phyloP scores from a whole-genome alignment of 2,888 invertebrate genomes.

The Cancer borealis region DNA sequence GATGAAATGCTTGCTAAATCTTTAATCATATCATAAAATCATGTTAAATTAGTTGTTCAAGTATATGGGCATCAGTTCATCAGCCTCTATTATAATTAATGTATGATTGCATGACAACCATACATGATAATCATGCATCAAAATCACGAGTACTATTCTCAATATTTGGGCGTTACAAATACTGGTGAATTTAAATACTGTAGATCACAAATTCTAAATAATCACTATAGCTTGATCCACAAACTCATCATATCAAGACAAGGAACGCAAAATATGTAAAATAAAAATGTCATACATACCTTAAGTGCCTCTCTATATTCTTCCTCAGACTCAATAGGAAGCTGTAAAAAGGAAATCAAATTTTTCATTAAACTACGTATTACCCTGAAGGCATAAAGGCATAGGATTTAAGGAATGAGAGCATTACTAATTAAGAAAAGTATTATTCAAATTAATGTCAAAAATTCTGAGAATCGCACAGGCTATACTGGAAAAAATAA shows the following conservation, averaged over 20 bases:
- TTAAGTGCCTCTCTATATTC: constrained; percentile 69
- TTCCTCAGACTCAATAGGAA: constrained; percentile 71
- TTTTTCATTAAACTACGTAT: neutral
- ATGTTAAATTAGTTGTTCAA: neutral
- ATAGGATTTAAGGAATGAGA: neutral
- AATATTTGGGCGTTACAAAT: neutral
- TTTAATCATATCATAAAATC: neutral
- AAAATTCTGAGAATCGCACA: neutral
- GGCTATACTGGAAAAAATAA: neutral
- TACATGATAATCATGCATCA: neutral
- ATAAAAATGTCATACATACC: constrained; percentile 49
- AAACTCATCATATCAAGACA: neutral
- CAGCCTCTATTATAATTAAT: neutral
- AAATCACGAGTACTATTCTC: neutral
- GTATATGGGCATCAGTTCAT: neutral
- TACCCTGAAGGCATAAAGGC: neutral
- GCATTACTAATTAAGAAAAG: neutral
- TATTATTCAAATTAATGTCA: neutral
- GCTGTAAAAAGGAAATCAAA: constrained; percentile 46
- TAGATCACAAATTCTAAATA: neutral
- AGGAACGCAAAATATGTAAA: neutral
- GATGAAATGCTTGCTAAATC: neutral
- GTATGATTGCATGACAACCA: neutral
- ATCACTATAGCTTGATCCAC: neutral
- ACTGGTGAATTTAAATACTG: neutral